phyloP scores from a whole-genome alignment of 1,140 invertebrate genomes.

The Aphidius ervi region DNA sequence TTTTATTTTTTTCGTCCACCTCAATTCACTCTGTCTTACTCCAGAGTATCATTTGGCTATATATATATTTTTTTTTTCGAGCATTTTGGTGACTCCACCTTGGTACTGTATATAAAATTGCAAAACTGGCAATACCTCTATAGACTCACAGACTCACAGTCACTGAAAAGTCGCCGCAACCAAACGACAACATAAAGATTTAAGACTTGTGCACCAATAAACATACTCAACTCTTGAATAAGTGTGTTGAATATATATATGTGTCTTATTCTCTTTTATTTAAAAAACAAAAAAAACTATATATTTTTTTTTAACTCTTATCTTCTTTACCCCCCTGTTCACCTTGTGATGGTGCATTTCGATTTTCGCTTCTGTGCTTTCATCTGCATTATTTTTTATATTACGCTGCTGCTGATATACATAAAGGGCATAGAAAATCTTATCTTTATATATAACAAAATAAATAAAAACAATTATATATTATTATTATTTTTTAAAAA shows the following conservation, averaged over 20 bases:
- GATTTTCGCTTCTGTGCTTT: conserved; percentile 24
- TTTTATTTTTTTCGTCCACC: conserved; percentile 6
- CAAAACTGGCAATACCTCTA: not conserved
- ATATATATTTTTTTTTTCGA: not conserved
- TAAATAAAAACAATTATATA: conserved; percentile 1
- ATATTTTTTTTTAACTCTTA: conserved; percentile 33
- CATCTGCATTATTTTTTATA: conserved; percentile 14
- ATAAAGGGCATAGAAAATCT: too few relatives aligned
- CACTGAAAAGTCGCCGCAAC: conserved; percentile 39
- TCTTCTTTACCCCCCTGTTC: conserved; percentile 7
- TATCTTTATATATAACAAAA: not conserved
- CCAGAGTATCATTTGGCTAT: not conserved
- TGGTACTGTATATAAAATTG: not conserved
- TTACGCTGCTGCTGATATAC: too few relatives aligned
- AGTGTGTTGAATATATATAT: conserved; percentile 34
- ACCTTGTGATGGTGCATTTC: conserved; percentile 36
- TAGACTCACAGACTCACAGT: conserved; percentile 22
- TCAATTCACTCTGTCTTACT: not conserved
- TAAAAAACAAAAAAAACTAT: not conserved
- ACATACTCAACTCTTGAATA: conserved; percentile 45
- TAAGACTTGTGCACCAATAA: conserved; percentile 54
- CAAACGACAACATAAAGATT: conserved; percentile 54
- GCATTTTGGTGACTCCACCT: not conserved
- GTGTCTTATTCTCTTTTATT: conserved; percentile 34
- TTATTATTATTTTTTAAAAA: too few relatives aligned